A percentile compares a stretch with the other conserved stretches of the same genome.
Evolutionary conservation across 2,888 invertebrate genomes (phyloP).

Genomic region (Cryptosula pallasiana): DNA sequence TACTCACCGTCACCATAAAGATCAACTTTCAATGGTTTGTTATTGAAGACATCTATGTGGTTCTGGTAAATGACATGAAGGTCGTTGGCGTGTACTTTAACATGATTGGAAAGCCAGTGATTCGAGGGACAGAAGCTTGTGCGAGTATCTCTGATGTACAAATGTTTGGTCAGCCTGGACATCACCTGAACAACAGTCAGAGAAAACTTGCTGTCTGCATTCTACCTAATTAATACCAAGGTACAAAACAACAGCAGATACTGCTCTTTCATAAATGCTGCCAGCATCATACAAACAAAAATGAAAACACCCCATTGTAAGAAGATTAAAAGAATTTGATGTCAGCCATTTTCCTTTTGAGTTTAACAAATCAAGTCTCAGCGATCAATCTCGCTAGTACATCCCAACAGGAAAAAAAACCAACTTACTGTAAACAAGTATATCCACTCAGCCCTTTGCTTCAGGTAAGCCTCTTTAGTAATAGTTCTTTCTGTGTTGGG

Average conservation of each 20-base stretch:
- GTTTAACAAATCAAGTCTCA: too few species aligned
- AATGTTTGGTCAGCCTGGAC: constrained; percentile 70
- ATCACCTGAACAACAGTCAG: constrained; percentile 63
- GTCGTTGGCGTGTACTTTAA: constrained; percentile 50
- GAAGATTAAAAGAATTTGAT: too few species aligned
- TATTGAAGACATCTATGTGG: constrained; percentile 9
- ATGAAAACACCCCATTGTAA: too few species aligned
- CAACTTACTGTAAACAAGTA: constrained; percentile 67
- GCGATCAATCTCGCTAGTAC: too few species aligned
- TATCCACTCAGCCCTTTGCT: constrained; percentile 66
- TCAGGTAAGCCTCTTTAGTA: constrained; percentile 47
- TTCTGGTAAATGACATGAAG: constrained; percentile 32
- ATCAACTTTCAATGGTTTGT: neutral
- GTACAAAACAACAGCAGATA: too few species aligned
- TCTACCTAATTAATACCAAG: too few species aligned
- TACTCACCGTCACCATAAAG: neutral
- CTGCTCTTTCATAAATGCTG: too few species aligned
- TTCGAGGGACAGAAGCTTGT: constrained; percentile 69
- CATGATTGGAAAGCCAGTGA: constrained; percentile 63
- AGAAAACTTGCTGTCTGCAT: too few species aligned
- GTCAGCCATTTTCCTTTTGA: too few species aligned
- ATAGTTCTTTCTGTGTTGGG: constrained; percentile 27
- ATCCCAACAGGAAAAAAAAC: too few species aligned
- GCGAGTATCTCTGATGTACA: constrained; percentile 81
- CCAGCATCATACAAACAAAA: too few species aligned